Base-by-base conservation (phyloP, 2,888 invertebrate species). In the Biston betularia region DNA sequence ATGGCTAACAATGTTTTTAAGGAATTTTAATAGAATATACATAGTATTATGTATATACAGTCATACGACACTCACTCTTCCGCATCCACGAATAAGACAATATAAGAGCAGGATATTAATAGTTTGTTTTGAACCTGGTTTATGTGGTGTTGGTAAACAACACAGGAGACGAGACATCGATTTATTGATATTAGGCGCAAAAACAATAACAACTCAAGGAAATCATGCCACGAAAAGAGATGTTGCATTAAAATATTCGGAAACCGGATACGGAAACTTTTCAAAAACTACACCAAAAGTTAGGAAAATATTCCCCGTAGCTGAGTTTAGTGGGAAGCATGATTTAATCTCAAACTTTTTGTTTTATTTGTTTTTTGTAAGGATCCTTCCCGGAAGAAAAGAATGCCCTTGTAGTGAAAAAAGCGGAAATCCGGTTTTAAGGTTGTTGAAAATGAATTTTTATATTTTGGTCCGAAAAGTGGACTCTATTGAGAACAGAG, bases 261-360 rank as follows among this genome's bases (percentile, higher is more conserved):
- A 8, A 52, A 48, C 33, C 55, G 12, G 54, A 35, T 55, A 46
- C 35, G 7, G 34, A 50, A 54, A 59, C 52, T 33, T 56, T 72
- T 62, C 42, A 40, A 46, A 56, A 56, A 64, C 60, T 61, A 54
- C 10, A 62, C 56, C 38, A 48, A 70, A 73, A 66, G 67, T 69
- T 60, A 15, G 50, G 7, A 64, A 58, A 55, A 69, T 61, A 69
- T 68, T 62, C 60, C 64, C 58, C 61, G 33, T 57, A 45, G 65
- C 60, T 38, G 63, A 65, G 69, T 67, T 67, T 60, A 63, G 64
- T 62, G 63, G 44, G 61, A 58, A 40, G 55, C 56, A 62, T 64
- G 66, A 65, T 71, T 60, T 60, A 50, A 69, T 69, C 62, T 63
- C 48, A 60, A 69, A 71, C 63, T 69, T 71, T 56, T 60, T 65